Conservation (phyloP, 2,888 invertebrate genomes). For the Dynastes tityus region DNA sequence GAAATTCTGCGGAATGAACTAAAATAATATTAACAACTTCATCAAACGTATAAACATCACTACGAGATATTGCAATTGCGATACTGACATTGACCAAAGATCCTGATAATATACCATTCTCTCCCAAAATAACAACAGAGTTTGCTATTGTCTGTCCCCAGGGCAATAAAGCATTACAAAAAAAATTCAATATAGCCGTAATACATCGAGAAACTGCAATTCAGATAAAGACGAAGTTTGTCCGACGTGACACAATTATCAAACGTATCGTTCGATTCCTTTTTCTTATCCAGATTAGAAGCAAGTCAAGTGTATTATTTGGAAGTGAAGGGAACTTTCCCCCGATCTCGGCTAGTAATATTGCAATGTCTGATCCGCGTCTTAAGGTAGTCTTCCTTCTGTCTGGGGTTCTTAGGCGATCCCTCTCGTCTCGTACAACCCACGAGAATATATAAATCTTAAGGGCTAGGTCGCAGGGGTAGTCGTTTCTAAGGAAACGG, state of each 20-base stretch:
- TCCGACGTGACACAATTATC: constrained; percentile 35
- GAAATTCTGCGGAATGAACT: no score
- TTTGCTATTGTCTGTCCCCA: not conserved
- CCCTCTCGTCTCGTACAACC: constrained; percentile 53
- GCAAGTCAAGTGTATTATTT: constrained; percentile 44
- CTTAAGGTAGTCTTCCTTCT: constrained; percentile 52
- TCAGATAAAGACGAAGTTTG: constrained; percentile 18
- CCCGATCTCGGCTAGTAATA: constrained; percentile 48
- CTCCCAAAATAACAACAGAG: not conserved
- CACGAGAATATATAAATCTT: constrained; percentile 66
- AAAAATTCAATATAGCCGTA: constrained; percentile 22
- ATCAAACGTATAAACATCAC: no score
- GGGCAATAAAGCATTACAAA: not conserved
- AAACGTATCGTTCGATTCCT: constrained; percentile 38
- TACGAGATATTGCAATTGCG: no score
- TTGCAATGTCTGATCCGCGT: constrained; percentile 54
- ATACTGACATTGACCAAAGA: not conserved
- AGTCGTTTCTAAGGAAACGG: constrained; percentile 63
- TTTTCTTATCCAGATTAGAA: constrained; percentile 47
- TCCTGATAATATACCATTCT: not conserved
- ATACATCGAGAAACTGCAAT: constrained; percentile 18
- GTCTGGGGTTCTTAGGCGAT: constrained; percentile 53
- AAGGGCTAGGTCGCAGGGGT: constrained; percentile 64
- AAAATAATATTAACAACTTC: no score
- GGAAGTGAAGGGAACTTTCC: constrained; percentile 9